These are phyloP conservation scores for Actinemys pallida DNA, from an alignment of 2,113 vertebrate genomes.

Conservation along the genomic window DNA sequence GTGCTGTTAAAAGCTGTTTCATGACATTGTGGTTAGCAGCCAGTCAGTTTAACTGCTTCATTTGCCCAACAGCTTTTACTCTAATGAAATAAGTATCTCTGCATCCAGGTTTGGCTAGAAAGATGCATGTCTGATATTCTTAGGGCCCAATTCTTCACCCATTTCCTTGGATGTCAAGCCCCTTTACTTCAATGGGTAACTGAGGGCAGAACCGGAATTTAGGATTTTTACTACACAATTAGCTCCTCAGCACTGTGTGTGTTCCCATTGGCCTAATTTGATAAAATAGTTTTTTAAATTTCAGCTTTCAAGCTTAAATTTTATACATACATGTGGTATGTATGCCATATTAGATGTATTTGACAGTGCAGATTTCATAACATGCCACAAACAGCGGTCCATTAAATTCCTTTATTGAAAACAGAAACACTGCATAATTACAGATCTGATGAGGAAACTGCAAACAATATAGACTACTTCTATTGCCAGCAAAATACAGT, in stretches of 20 bases:
- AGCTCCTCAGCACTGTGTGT: background rate
- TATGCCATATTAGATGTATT: constrained; percentile 15
- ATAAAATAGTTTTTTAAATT: constrained; percentile 20
- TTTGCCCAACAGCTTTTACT: constrained; percentile 1
- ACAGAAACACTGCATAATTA: constrained; percentile 74
- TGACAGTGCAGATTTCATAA: constrained; percentile 41
- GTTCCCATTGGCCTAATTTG: constrained; percentile 8
- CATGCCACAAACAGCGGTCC: constrained; percentile 60
- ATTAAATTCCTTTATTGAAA: constrained; percentile 79
- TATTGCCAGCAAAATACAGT: constrained; percentile 76
- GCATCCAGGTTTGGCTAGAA: constrained; percentile 1
- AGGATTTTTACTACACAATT: background rate
- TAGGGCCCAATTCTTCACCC: background rate
- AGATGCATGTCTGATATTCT: background rate
- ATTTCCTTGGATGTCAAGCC: background rate
- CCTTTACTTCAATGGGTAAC: background rate
- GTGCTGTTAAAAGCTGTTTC: background rate
- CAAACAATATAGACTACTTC: constrained; percentile 69
- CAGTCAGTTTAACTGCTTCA: background rate
- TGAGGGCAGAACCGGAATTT: background rate
- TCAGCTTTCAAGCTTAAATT: background rate
- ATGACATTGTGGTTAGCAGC: background rate
- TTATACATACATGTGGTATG: constrained; percentile 24
- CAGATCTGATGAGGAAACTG: constrained; percentile 72
- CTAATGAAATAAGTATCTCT: background rate